Conservation (phyloP, 2,113 vertebrate genomes). For the Macquaria ambigua region DNA sequence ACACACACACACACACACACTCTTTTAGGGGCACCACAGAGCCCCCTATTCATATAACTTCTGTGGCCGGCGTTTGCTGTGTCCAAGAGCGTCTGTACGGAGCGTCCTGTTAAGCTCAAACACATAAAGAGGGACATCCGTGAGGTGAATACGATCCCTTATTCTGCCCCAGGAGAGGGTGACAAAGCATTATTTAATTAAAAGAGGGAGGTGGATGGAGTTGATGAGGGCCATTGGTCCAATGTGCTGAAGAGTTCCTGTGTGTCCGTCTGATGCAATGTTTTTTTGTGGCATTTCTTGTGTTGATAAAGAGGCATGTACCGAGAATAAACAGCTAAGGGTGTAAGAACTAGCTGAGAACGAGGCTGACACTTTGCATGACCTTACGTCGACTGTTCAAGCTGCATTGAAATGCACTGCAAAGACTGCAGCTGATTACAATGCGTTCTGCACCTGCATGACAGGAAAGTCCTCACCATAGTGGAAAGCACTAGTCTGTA, state of each 20-base stretch:
- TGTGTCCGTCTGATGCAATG: not conserved
- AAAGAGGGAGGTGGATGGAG: slow-evolving; percentile 39
- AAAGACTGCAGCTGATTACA: not conserved
- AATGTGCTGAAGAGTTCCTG: slow-evolving; percentile 30
- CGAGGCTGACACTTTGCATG: not conserved
- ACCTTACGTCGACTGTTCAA: fast-evolving
- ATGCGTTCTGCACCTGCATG: not conserved
- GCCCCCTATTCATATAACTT: slow-evolving; percentile 71
- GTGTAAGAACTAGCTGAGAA: not conserved
- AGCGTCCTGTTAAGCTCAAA: slow-evolving; percentile 72
- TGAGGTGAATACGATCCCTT: slow-evolving; percentile 79
- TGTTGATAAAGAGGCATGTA: not conserved
- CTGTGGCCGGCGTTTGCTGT: slow-evolving; percentile 55
- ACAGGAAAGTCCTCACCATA: no score
- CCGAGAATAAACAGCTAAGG: not conserved
- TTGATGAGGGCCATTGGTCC: slow-evolving; percentile 28
- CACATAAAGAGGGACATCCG: slow-evolving; percentile 66
- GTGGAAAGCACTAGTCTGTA: no score
- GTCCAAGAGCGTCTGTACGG: slow-evolving; percentile 74
- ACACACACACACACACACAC: slow-evolving; percentile 48
- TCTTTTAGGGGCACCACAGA: slow-evolving; percentile 68
- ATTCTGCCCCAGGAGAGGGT: slow-evolving; percentile 57
- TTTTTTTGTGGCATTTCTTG: no score
- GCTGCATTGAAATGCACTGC: no score
- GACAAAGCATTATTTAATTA: slow-evolving; percentile 68